A percentile compares a stretch with the other conserved stretches of the same genome.
Evolutionary conservation across 2,888 invertebrate species (phyloP).

Genomic region (Cantharis rufa): DNA sequence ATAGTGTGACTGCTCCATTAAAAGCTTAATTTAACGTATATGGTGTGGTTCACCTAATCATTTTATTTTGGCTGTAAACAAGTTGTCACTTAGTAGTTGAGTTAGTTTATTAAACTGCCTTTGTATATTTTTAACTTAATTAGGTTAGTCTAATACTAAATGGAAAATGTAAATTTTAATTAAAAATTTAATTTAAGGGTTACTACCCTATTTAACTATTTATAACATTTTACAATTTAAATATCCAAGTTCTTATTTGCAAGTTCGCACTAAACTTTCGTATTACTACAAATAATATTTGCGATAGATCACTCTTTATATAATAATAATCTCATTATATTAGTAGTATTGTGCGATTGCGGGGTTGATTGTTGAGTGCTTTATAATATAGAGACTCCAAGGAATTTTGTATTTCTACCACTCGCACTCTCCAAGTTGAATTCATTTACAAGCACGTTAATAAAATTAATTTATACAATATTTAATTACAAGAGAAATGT

Average conservation of each 20-base stretch:
- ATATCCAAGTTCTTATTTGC: neutral
- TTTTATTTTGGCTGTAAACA: neutral
- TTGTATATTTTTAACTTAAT: neutral
- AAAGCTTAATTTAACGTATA: slow-evolving; percentile 20
- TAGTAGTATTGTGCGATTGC: neutral
- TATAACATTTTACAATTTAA: neutral
- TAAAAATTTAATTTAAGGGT: neutral
- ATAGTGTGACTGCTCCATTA: slow-evolving; percentile 25
- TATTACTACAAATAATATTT: neutral
- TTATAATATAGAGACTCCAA: neutral
- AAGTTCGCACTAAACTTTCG: neutral
- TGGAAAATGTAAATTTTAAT: neutral
- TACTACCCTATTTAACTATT: neutral
- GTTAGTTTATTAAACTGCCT: neutral
- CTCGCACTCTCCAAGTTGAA: neutral
- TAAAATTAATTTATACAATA: neutral
- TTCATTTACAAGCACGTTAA: neutral
- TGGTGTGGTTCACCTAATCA: slow-evolving; percentile 1
- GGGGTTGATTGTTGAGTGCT: neutral
- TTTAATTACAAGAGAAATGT: neutral
- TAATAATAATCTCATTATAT: neutral
- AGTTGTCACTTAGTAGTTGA: neutral
- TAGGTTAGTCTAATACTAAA: neutral
- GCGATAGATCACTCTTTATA: neutral
- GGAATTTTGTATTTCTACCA: neutral